Evolutionary conservation across 2,888 invertebrate species (phyloP).

Genomic region (Torymus texanus): DNA sequence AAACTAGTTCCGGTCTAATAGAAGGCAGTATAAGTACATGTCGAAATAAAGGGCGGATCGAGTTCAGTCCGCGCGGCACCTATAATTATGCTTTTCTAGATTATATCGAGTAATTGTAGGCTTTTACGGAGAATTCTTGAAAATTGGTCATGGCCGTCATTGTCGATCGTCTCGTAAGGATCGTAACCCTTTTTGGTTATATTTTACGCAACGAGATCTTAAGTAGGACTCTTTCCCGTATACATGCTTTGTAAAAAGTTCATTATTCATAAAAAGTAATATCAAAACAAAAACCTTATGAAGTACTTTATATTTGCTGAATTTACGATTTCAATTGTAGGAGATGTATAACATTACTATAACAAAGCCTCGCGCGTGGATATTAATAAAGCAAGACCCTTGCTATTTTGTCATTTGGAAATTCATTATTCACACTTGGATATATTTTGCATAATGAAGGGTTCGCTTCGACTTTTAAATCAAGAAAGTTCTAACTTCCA

Average conservation of each 20-base stretch:
- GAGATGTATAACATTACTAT: background rate
- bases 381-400: constrained; percentile 13
- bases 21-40: too few relatives aligned
- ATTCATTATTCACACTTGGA: constrained; percentile 13
- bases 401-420: background rate
- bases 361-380: constrained; percentile 9
- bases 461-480: background rate
- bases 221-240: too few relatives aligned
- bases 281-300: background rate
- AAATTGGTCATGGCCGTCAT: constrained; percentile 1
- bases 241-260: background rate
- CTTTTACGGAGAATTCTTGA: background rate
- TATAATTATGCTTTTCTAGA: constrained; percentile 20
- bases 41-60: background rate
- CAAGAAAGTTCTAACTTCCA: background rate
- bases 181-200: too few relatives aligned
- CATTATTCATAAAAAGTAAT: background rate
- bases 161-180: background rate
- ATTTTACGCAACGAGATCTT: too few relatives aligned
- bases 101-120: constrained; percentile 16
- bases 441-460: background rate
- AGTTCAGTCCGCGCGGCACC: background rate
- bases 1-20: too few relatives aligned
- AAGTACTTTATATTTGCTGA: background rate
- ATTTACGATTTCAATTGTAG: constrained; percentile 1